Base-by-base conservation (phyloP, 2,797 vertebrate species). In the Phalloptychus januarius region DNA sequence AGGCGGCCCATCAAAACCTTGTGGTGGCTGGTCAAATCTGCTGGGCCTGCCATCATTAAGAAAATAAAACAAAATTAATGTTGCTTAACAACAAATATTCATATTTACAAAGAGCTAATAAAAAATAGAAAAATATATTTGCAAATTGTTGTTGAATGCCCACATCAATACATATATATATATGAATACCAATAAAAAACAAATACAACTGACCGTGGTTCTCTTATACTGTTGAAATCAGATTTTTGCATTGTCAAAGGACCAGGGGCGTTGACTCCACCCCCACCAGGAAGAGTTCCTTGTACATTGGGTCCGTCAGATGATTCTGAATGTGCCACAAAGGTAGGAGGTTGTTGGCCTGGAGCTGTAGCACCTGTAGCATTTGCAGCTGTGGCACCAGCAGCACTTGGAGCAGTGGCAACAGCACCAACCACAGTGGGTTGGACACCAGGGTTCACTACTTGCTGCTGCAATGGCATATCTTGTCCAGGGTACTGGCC, bases 1-100 rank as follows among this genome's bases (percentile, higher is more conserved):
- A 25, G 93, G 93, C 5, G 96, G 95, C 79, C 94, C 96, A 85
- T 97, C 96, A 95, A 98, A 98, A 10, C 84, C 83, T n/a, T 83
- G 85, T 40, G 78, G 91, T 76, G 94, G 93, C n/a, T 95, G 92
- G 76, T 97, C 95, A 94, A 96, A 95, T 75, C 72, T 79, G 72
- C 36, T 79, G n/a, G n/a, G 76, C 85, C 91, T 10, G 84, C 52
- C 74, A 83, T 6, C 0, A 76, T 3, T 0, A 45, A 33, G n/a
- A 79, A 79, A 45, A 42, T 12, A 23, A 20, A 76, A 71, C 7
- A 38, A 38, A 15, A 15, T 6, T 18, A 77, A 5, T 15, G 3
- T 18, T 31, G 11, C 36, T 58, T 4, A 31, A 61, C 13, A 72
- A 54, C 40, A 74, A 28, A 50, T 46, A 33, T 33, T 31, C 3